A percentile compares a stretch with the other conserved stretches of the same genome.
These are phyloP conservation scores for Acleris emargana DNA, from an alignment of 2,888 invertebrate genomes.

Conservation along the genomic window DNA sequence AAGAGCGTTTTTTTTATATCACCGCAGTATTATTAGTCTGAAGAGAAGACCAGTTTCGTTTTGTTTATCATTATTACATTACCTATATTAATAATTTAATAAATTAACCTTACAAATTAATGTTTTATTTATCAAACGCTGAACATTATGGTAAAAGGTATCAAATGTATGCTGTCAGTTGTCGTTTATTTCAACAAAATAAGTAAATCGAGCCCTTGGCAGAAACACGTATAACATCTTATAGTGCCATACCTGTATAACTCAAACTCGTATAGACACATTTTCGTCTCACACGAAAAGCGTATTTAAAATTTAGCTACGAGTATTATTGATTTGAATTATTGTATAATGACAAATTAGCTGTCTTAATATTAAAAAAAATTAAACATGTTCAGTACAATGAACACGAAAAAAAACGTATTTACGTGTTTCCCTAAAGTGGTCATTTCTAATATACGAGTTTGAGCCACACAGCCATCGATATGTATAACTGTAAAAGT, in stretches of 20 bases:
- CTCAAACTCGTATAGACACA: conserved; percentile 20
- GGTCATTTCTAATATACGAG: too few species aligned
- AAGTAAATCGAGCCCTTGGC: conserved; percentile 9
- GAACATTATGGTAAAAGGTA: conserved; percentile 5
- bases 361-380: too few species aligned
- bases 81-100: neutral
- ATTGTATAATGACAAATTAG: too few species aligned
- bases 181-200: conserved; percentile 14
- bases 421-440: too few species aligned
- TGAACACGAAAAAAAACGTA: too few species aligned
- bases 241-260: conserved; percentile 17
- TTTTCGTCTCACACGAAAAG: neutral
- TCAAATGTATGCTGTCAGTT: conserved; percentile 5
- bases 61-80: conserved; percentile 11
- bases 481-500: too few species aligned
- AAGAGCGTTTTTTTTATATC: conserved; percentile 3
- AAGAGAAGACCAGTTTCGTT: conserved; percentile 18
- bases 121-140: conserved; percentile 9
- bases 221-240: conserved; percentile 18
- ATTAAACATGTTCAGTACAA: too few species aligned
- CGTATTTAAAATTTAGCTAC: too few species aligned
- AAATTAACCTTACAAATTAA: conserved; percentile 16
- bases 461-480: too few species aligned
- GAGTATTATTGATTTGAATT: too few species aligned
- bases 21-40: conserved; percentile 10